Base-by-base conservation (phyloP, 1,140 invertebrate genomes). In the Polyergus mexicanus region DNA sequence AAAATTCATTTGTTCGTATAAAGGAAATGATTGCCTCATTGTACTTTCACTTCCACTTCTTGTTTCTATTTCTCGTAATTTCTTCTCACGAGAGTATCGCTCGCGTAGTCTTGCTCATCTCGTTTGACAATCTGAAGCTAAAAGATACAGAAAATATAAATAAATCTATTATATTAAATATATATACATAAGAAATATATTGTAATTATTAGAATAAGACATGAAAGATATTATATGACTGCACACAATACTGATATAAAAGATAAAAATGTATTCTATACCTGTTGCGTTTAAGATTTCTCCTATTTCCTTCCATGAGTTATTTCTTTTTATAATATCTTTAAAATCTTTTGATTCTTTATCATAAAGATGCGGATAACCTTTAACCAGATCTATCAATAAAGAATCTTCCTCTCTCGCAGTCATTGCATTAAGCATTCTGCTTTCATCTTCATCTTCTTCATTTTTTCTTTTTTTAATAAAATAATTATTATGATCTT, bases 1-100 rank as follows among this genome's bases (percentile, higher is more conserved):
- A 75, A 75, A 75, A 38, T 75, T 58, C 54, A 75, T 75, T 60
- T 75, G 72, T 2, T 75, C 72, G 4, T 75, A 75, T 19, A 75
- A 60, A 75, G 0, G 72, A 60, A 75, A 60, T 60, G n/a, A 1
- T 41, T 7, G 6, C 41, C 54, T 75, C 3, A n/a, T 25, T 28
- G 44, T 41, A 58, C 3, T 60, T 10, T 13, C 72, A 75, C 72
- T 75, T 38, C 54, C 72, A 60, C 54, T 75, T 44, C 54, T 75
- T 22, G 72, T 25, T 41, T 75, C 56, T 2, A 38, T 41, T 60
- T 75, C 32, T 38, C 35, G n/a, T 25, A 38, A 19, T 60, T 75
- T 60, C 25, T 75, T 75, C 25, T 75, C 54, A 41, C 54, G 72
- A 25, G 72, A 75, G 41, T 60, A 60, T 41, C 72, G 54, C 16